Conservation (phyloP, 2,888 invertebrate genomes). For the Folsomia candida region DNA sequence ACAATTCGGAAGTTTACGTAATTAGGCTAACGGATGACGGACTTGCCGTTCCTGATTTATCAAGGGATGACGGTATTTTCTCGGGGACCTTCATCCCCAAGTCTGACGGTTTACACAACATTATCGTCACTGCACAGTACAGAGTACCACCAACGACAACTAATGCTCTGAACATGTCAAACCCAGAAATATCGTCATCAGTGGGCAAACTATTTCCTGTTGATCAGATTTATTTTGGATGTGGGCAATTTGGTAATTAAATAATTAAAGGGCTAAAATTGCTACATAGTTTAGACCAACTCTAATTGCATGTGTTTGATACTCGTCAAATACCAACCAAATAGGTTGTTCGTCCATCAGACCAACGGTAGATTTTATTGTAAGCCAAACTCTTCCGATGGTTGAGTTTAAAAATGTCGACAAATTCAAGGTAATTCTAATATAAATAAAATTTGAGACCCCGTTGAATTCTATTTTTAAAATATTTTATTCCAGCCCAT, state of each 20-base stretch:
- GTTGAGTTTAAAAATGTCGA: conserved; percentile 12
- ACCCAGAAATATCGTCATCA: not conserved
- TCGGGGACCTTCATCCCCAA: conserved; percentile 25
- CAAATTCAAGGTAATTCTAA: too few species aligned
- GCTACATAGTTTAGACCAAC: not conserved
- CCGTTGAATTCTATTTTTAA: too few species aligned
- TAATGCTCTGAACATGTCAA: not conserved
- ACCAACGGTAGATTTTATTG: conserved; percentile 8
- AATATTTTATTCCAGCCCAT: too few species aligned
- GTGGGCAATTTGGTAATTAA: conserved; percentile 10
- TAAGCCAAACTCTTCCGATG: not conserved
- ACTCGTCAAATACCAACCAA: too few species aligned
- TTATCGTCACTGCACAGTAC: conserved; percentile 17
- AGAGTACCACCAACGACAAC: not conserved
- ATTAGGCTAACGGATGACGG: conserved; percentile 27
- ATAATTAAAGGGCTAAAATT: not conserved
- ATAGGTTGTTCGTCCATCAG: conserved; percentile 12
- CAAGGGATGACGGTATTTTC: conserved; percentile 35
- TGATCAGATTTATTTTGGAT: conserved; percentile 24
- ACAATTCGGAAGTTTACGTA: not conserved
- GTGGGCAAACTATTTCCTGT: conserved; percentile 20
- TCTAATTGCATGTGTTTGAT: too few species aligned
- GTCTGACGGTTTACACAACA: not conserved
- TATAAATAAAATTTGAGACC: too few species aligned
- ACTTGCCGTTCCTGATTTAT: conserved; percentile 24